phyloP scores from a whole-genome alignment of 1,140 invertebrate genomes.

The Trissolcus basalis region DNA sequence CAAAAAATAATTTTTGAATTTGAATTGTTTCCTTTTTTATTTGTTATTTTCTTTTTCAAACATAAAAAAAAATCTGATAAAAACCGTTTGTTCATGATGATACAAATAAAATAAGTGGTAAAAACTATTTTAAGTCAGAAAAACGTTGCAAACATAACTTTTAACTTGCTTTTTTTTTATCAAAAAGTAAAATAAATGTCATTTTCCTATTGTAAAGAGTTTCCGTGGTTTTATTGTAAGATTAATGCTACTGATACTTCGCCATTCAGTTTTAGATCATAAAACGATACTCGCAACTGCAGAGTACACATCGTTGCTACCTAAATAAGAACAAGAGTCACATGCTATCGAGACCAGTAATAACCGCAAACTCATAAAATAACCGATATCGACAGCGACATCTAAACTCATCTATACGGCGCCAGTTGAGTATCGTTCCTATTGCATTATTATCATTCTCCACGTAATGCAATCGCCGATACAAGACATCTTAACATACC shows the following conservation, averaged over 20 bases:
- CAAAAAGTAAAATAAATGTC: not conserved
- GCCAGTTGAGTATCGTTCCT: conserved; percentile 16
- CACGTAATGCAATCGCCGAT: not conserved
- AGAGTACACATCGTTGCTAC: conserved; percentile 13
- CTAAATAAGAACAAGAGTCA: conserved; percentile 26
- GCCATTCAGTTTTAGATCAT: conserved; percentile 29
- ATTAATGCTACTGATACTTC: conserved; percentile 9
- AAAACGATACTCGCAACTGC: conserved; percentile 25
- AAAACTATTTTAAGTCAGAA: no score
- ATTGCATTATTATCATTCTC: conserved; percentile 17
- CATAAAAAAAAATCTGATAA: no score
- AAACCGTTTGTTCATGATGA: no score
- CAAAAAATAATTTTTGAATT: no score
- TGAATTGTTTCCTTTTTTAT: no score
- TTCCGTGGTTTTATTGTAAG: not conserved
- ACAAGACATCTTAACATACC: no score
- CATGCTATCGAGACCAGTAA: conserved; percentile 21
- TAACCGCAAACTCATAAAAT: conserved; percentile 35
- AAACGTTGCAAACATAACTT: no score
- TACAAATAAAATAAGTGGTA: no score
- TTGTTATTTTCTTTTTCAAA: no score
- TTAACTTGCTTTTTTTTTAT: not conserved
- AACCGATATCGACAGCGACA: conserved; percentile 33
- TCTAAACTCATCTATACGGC: conserved; percentile 28
- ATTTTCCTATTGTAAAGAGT: not conserved